phyloP scores from a whole-genome alignment of 1,140 invertebrate genomes.

The Euwallacea fornicatus region DNA sequence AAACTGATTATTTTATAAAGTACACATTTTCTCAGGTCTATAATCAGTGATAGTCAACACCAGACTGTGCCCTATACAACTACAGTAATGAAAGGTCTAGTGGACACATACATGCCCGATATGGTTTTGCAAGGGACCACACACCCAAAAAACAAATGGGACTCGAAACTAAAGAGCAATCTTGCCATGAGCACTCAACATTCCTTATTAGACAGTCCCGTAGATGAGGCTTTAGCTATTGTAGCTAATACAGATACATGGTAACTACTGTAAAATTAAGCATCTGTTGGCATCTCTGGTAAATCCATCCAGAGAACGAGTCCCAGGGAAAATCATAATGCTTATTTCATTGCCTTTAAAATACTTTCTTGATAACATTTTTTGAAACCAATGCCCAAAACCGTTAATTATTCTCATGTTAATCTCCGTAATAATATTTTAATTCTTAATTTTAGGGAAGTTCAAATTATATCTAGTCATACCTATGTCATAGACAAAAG shows the following conservation, averaged over 20 bases:
- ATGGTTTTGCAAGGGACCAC: constrained; percentile 69
- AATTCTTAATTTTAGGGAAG: constrained; percentile 51
- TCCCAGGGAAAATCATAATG: too few relatives aligned
- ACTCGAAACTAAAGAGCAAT: constrained; percentile 57
- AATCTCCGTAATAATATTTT: not conserved
- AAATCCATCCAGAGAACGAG: too few relatives aligned
- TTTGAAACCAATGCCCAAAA: not conserved
- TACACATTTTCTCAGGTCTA: constrained; percentile 19
- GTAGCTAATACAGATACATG: constrained; percentile 82
- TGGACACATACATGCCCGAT: constrained; percentile 75
- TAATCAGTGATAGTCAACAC: not conserved
- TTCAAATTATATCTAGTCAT: constrained; percentile 60
- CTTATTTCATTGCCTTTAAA: too few relatives aligned
- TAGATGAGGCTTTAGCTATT: constrained; percentile 79
- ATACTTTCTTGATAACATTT: not conserved
- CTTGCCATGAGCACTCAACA: constrained; percentile 62
- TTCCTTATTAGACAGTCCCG: constrained; percentile 65
- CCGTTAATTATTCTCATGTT: not conserved
- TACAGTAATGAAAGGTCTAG: constrained; percentile 41
- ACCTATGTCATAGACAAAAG: constrained; percentile 54
- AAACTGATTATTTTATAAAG: not conserved
- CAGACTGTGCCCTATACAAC: constrained; percentile 24
- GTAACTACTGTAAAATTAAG: constrained; percentile 56
- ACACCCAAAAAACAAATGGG: constrained; percentile 57
- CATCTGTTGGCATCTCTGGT: not conserved